These are phyloP conservation scores for Littorina saxatilis DNA, from an alignment of 1,140 invertebrate genomes.

Conservation along the genomic window DNA sequence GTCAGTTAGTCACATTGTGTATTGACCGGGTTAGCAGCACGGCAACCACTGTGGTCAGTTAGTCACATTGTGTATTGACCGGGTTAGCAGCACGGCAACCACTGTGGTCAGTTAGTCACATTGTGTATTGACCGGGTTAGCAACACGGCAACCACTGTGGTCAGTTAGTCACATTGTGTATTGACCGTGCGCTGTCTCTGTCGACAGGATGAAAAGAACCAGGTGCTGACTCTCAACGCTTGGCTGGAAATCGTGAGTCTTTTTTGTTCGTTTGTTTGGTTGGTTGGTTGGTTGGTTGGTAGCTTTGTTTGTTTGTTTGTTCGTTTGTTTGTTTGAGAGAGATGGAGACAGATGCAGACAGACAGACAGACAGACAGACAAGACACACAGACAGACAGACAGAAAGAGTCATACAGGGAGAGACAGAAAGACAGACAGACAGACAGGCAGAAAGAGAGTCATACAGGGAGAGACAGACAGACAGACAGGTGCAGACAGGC, in stretches of 20 bases:
- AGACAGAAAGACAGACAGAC: too few relatives aligned
- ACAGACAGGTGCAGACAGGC: too few relatives aligned
- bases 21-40: not conserved
- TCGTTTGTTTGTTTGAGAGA: not conserved
- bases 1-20: not conserved
- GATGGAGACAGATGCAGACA: too few relatives aligned
- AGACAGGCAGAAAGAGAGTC: too few relatives aligned
- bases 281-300: not conserved
- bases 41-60: not conserved
- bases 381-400: too few relatives aligned
- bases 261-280: not conserved
- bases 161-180: too few relatives aligned
- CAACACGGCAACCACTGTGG: not conserved
- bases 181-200: not conserved
- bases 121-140: not conserved
- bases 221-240: slow-evolving; percentile 80
- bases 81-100: too few relatives aligned
- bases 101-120: too few relatives aligned
- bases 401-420: too few relatives aligned
- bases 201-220: slow-evolving; percentile 80
- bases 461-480: too few relatives aligned
- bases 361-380: too few relatives aligned
- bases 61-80: too few relatives aligned
- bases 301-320: not conserved
- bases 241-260: slow-evolving; percentile 80